Percentiles rank a stretch among this genome's conserved stretches.
phyloP scores from a whole-genome alignment of 2,888 invertebrate genomes.

The Ganaspis brasiliensis region DNA sequence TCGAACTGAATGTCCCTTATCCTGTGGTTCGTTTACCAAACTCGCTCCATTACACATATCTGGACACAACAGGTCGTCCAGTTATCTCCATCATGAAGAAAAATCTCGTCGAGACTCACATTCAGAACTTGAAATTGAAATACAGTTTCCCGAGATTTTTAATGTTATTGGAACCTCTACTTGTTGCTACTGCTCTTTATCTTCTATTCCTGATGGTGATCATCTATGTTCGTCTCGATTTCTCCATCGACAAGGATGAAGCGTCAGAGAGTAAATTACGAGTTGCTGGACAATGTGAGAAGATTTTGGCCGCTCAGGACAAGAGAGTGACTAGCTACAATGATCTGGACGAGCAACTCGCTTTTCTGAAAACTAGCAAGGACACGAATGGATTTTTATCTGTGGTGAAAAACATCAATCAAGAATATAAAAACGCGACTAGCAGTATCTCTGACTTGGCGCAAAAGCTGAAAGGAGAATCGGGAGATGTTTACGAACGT shows the following conservation, averaged over 20 bases:
- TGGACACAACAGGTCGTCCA: constrained; percentile 96
- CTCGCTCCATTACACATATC: constrained; percentile 93
- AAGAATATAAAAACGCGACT: constrained; percentile 83
- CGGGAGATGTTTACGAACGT: constrained; percentile 84
- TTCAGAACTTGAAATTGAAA: constrained; percentile 94
- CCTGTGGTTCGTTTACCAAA: constrained; percentile 88
- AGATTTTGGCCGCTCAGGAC: constrained; percentile 83
- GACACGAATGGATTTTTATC: constrained; percentile 81
- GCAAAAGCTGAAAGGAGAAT: constrained; percentile 83
- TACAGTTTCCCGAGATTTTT: constrained; percentile 93
- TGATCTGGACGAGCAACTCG: constrained; percentile 84
- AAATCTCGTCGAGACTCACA: constrained; percentile 97
- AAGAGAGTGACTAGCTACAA: constrained; percentile 84
- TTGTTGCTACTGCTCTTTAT: constrained; percentile 94
- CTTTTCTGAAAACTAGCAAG: constrained; percentile 84
- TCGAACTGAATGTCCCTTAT: constrained; percentile 92
- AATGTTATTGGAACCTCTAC: constrained; percentile 95
- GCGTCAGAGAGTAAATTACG: constrained; percentile 81
- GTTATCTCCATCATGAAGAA: constrained; percentile 91
- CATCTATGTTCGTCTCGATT: constrained; percentile 96
- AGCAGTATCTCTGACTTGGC: constrained; percentile 82
- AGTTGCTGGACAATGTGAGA: constrained; percentile 82
- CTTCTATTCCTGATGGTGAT: constrained; percentile 95
- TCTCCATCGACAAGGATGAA: constrained; percentile 92
- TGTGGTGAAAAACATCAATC: constrained; percentile 83